A percentile compares a stretch with the other conserved stretches of the same genome.
These are phyloP conservation scores for Hippocampus barbouri DNA, from an alignment of 2,113 vertebrate species.

Conservation along the genomic window DNA sequence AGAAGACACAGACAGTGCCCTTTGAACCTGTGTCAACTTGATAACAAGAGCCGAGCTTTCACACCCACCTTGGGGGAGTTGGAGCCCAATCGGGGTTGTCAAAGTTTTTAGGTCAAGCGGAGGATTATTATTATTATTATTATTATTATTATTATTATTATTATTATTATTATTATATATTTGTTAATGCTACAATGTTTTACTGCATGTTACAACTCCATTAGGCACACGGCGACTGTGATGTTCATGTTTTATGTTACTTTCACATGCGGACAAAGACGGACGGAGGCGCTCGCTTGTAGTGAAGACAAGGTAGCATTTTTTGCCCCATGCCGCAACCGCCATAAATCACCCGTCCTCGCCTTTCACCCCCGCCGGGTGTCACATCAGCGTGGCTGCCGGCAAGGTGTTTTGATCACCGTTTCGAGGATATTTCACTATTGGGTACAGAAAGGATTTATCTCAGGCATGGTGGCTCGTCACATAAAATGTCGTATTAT, in stretches of 20 bases:
- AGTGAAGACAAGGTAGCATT: slow-evolving; percentile 17
- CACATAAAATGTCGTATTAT: not conserved
- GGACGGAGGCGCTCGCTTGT: slow-evolving; percentile 9
- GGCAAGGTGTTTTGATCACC: slow-evolving; percentile 40
- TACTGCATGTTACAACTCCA: not conserved
- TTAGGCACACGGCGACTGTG: not conserved
- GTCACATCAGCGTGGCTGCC: slow-evolving; percentile 43
- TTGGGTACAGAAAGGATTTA: too few relatives aligned
- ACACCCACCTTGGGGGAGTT: slow-evolving; percentile 6
- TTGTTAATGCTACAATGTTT: not conserved
- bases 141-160: too few relatives aligned
- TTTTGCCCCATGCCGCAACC: slow-evolving; percentile 44
- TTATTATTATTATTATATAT: too few relatives aligned
- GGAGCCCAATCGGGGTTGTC: too few relatives aligned
- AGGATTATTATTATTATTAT: too few relatives aligned
- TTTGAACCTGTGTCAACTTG: slow-evolving; percentile 52
- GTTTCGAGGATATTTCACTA: slow-evolving; percentile 7
- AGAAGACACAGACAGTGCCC: slow-evolving; percentile 64
- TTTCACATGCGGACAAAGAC: slow-evolving; percentile 16
- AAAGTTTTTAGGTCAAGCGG: too few relatives aligned
- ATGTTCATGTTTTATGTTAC: slow-evolving; percentile 10
- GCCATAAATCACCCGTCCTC: slow-evolving; percentile 53
- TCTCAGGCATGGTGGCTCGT: too few relatives aligned
- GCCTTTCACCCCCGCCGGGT: slow-evolving; percentile 40
- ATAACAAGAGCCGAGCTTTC: slow-evolving; percentile 51